Conservation (phyloP, 2,888 invertebrate species). For the Norana najaformis region DNA sequence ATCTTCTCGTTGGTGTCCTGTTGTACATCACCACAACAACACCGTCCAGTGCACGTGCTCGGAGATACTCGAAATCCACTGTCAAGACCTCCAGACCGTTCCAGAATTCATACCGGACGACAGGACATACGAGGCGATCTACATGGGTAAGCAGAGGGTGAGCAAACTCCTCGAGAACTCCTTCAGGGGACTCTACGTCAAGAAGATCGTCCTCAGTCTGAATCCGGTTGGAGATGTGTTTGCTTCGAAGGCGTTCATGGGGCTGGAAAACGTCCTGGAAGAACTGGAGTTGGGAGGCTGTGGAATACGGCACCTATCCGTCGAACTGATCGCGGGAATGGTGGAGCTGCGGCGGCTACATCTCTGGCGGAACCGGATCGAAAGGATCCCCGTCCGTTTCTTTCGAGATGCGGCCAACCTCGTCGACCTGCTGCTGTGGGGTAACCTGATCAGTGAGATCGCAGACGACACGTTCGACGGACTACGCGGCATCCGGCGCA, state of each 20-base stretch:
- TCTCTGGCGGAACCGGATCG: conserved; percentile 41
- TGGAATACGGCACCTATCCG: conserved; percentile 29
- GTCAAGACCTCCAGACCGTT: conserved; percentile 26
- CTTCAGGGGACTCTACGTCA: conserved; percentile 36
- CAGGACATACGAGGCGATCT: conserved; percentile 28
- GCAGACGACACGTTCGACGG: conserved; percentile 34
- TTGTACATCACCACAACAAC: neutral
- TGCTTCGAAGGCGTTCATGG: conserved; percentile 33
- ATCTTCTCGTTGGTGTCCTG: conserved; percentile 3
- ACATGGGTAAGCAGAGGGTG: conserved; percentile 31
- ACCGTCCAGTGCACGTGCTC: conserved; percentile 25
- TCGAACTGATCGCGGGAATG: conserved; percentile 35
- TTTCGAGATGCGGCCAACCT: conserved; percentile 34
- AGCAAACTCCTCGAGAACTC: conserved; percentile 32
- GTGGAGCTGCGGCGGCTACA: conserved; percentile 32
- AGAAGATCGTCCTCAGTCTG: conserved; percentile 38
- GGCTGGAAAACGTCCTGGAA: conserved; percentile 35
- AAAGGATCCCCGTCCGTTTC: conserved; percentile 30
- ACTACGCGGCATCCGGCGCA: neutral
- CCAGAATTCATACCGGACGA: conserved; percentile 34
- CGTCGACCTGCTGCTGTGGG: conserved; percentile 41
- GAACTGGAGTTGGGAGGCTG: conserved; percentile 38
- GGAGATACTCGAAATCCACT: conserved; percentile 21
- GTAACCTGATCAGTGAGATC: conserved; percentile 36
- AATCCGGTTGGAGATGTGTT: conserved; percentile 38